phyloP scores from a whole-genome alignment of 2,797 vertebrate species.

The Hemitrygon akajei region DNA sequence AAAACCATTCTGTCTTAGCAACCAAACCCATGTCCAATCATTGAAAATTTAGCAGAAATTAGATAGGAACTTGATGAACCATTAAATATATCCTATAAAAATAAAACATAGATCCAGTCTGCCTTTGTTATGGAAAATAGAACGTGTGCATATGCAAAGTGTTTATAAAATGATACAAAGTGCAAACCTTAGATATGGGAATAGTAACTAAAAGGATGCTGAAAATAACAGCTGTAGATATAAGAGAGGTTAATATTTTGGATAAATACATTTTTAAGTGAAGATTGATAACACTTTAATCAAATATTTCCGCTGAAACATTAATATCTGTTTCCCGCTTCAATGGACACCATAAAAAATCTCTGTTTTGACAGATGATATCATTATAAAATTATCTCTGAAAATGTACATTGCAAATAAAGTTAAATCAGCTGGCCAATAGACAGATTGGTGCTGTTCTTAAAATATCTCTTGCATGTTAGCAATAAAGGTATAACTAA shows the following conservation, averaged over 20 bases:
- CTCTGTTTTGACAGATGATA: neutral
- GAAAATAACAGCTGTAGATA: neutral
- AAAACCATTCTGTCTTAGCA: constrained; percentile 61
- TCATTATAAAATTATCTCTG: neutral
- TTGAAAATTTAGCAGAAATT: constrained; percentile 34
- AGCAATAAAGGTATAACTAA: neutral
- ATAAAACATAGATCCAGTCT: neutral
- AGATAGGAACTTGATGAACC: neutral
- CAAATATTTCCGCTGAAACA: neutral
- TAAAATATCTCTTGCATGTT: neutral
- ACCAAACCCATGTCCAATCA: constrained; percentile 26
- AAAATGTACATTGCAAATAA: neutral
- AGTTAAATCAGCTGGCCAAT: neutral
- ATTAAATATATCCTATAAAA: neutral
- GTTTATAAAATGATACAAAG: neutral
- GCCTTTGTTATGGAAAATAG: neutral
- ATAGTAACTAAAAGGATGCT: neutral
- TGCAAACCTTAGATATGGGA: neutral
- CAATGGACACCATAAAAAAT: neutral
- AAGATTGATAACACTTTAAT: neutral
- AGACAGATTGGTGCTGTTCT: neutral
- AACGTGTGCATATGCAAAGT: neutral
- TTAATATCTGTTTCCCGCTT: neutral
- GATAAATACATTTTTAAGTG: neutral
- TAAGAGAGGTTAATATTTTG: neutral